Base-by-base conservation (phyloP, 2,797 vertebrate genomes). In the Ctenochaetus hawaiiensis region DNA sequence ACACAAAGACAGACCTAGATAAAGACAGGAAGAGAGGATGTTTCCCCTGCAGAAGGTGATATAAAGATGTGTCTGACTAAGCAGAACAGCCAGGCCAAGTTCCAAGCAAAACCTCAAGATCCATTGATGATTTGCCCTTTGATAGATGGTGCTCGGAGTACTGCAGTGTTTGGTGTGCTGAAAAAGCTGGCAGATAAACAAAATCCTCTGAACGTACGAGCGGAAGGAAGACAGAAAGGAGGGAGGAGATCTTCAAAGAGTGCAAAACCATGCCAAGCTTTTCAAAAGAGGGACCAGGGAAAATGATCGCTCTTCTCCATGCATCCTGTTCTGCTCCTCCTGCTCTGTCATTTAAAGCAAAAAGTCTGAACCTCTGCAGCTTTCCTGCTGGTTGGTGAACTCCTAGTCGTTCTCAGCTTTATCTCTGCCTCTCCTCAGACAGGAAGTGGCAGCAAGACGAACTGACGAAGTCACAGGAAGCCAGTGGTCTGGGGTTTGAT, bases 231-330 rank as follows among this genome's bases (percentile, higher is more conserved):
- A 70, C 20, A 56, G 61, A 8, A 57, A 80, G 65, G n/a, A 51
- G 30, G 78, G 73, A 82, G 54, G 60, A 49, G 62, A 48, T 68
- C 86, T 86, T 91, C 83, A 87, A 91, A 90, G 73, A 64, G 54
- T 0, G 6, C 3, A 16, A 59, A 71, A 64, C 30, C 3, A 53
- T 67, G 87, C 82, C 80, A 86, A 68, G 68, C 53, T 58, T 81
- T 76, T 75, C 39, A 49, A 48, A 75, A 30, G 37, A 47, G 18
- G 17, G 57, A 34, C 67, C 56, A 23, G 72, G 57, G 63, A 75
- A 72, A 80, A 78, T 14, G 2, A 79, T 77, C 37, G 0, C 39
- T 61, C 60, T 53, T 43, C 68, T 56, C 49, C 62, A 0, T 44
- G 76, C 82, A 75, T 56, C 59, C 5, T 72, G 64, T 39, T 39